These are phyloP conservation scores for Caiman crocodilus DNA, from an alignment of 2,797 vertebrate genomes.

Conservation along the genomic window DNA sequence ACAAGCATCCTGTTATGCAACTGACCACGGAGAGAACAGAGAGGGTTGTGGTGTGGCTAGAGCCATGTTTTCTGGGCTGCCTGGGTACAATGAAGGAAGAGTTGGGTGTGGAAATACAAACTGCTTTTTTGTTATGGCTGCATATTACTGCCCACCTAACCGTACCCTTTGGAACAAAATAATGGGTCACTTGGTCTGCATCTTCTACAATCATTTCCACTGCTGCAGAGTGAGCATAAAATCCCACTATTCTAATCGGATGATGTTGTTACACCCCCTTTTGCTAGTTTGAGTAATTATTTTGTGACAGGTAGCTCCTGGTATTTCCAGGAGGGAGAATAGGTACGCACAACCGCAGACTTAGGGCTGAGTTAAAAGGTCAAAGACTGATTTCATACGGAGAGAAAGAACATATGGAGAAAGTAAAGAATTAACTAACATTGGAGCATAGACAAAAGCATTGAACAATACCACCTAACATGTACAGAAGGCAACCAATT, in stretches of 20 bases:
- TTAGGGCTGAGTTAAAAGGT: background rate
- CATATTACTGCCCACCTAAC: background rate
- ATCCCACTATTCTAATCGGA: background rate
- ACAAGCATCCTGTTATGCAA: background rate
- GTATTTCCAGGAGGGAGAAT: background rate
- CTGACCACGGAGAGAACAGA: background rate
- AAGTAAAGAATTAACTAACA: background rate
- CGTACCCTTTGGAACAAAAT: background rate
- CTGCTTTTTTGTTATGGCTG: background rate
- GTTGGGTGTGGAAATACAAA: background rate
- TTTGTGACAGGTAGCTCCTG: background rate
- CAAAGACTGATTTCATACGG: background rate
- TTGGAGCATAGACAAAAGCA: background rate
- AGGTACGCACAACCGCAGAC: background rate
- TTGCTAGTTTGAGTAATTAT: background rate
- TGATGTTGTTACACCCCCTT: background rate
- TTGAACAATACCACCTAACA: background rate
- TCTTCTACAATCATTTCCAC: background rate
- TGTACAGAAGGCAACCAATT: slow-evolving; percentile 35
- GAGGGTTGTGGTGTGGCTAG: background rate
- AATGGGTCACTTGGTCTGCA: background rate
- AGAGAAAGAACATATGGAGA: background rate
- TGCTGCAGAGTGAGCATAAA: background rate
- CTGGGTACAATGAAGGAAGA: background rate
- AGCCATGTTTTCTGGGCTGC: background rate